These are phyloP conservation scores for Hemicordylus capensis DNA, from an alignment of 2,113 vertebrate species.

Conservation along the genomic window DNA sequence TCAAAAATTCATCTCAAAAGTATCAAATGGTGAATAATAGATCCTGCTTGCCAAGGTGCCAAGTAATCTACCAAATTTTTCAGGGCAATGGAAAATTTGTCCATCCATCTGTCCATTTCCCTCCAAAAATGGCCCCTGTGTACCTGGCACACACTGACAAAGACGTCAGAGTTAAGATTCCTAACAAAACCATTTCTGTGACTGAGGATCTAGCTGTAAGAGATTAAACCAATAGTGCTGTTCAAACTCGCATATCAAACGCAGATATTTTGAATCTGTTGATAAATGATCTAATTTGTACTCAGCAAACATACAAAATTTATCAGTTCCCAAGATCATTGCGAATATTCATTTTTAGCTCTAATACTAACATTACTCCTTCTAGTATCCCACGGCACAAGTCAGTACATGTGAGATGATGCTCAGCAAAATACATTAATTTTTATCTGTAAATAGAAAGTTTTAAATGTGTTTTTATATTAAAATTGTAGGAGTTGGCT, in stretches of 20 bases:
- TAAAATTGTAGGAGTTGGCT: not conserved
- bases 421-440: not conserved
- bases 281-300: slow-evolving; percentile 1
- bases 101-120: no score
- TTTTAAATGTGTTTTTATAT: not conserved
- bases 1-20: not conserved
- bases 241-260: not conserved
- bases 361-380: not conserved
- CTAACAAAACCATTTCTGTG: not conserved
- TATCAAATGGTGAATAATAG: not conserved
- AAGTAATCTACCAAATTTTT: not conserved
- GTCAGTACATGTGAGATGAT: not conserved
- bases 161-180: not conserved
- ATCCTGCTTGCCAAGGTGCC: not conserved
- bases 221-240: not conserved
- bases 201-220: not conserved
- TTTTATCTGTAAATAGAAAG: not conserved
- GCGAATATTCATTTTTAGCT: slow-evolving; percentile 15
- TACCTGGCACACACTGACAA: not conserved
- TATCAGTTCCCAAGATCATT: not conserved
- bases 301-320: not conserved
- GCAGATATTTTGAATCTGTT: not conserved
- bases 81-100: not conserved
- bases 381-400: not conserved
- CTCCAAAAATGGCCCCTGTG: not conserved